A percentile compares a stretch with the other conserved stretches of the same genome.
These are phyloP conservation scores for Dolichallabes microphthalmus DNA, from an alignment of 2,113 vertebrate species.

Conservation along the genomic window DNA sequence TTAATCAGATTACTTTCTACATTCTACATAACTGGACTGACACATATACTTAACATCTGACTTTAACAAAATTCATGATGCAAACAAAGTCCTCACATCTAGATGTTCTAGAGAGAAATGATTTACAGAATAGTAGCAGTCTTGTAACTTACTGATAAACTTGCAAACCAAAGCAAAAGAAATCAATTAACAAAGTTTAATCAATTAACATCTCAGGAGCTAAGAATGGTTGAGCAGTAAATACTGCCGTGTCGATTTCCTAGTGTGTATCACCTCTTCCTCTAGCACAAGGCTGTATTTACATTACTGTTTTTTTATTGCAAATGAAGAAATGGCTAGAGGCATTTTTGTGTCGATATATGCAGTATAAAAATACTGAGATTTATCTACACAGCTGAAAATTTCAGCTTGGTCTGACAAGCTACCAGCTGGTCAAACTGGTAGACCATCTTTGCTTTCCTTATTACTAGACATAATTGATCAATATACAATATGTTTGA, in stretches of 20 bases:
- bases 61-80: not conserved
- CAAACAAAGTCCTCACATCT: not conserved
- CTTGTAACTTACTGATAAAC: slow-evolving; percentile 41
- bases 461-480: not conserved
- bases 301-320: not conserved
- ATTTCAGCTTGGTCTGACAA: not conserved
- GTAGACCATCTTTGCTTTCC: not conserved
- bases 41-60: not conserved
- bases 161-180: slow-evolving; percentile 32
- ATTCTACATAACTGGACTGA: not conserved
- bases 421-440: not conserved
- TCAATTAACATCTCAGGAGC: slow-evolving; percentile 34
- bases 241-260: not conserved
- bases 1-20: slow-evolving; percentile 21
- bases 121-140: not conserved
- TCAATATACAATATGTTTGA: not conserved
- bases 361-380: not conserved
- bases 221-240: slow-evolving; percentile 3
- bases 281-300: not conserved
- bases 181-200: slow-evolving; percentile 47
- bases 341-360: not conserved
- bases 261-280: not conserved
- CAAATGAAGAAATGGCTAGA: not conserved
- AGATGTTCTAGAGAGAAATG: not conserved
- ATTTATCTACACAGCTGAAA: not conserved